Evolutionary conservation across 2,113 vertebrate species (phyloP), one percentile per base, ranked within the genome.

Genomic region (Elanus axillaris): DNA sequence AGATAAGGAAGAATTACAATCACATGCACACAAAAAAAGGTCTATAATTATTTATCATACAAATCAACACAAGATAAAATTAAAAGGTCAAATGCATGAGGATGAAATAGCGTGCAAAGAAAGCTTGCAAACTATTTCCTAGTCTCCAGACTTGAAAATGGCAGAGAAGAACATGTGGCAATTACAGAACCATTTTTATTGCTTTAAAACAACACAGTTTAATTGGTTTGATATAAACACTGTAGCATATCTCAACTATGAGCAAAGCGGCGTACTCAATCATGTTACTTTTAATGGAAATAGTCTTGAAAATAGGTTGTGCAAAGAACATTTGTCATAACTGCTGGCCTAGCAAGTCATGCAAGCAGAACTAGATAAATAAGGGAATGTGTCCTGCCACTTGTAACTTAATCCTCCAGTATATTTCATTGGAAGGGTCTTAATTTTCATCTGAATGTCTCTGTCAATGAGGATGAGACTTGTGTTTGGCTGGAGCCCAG

Each of bases 201-300:
- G 58, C 78, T 96, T 94, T 94, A 58, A 90, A 96, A 90, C 72
- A 91, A 69, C 88, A 88, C 79, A 72, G 58, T 42, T 92, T 94
- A 91, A 91, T 94, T 95, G 83, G 71, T 47, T 92, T 81, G 36
- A 91, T 92, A 96, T 90, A 97, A 97, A 95, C 85, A 95, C 62
- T 86, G 82, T 86, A 96, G 81, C 88, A 93, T 94, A 96, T 93
- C 81, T 94, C 77, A 86, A 89, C 79, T 94, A 74, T 80, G 75
- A 97, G 83, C 77, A 96, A 94, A 78, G 81, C 84, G 75, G 52
- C 34, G 11, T 53, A 96, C 73, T 93, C 96, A 97, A 60, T 97
- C 96, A 94, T 81, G 83, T 89, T 93, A 91, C 82, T 98, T 98
- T 97, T 92, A 97, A 95, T 97, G 90, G 84, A 97, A 98, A 96